phyloP scores from a whole-genome alignment of 1,140 invertebrate species.

The Nephila pilipes region DNA sequence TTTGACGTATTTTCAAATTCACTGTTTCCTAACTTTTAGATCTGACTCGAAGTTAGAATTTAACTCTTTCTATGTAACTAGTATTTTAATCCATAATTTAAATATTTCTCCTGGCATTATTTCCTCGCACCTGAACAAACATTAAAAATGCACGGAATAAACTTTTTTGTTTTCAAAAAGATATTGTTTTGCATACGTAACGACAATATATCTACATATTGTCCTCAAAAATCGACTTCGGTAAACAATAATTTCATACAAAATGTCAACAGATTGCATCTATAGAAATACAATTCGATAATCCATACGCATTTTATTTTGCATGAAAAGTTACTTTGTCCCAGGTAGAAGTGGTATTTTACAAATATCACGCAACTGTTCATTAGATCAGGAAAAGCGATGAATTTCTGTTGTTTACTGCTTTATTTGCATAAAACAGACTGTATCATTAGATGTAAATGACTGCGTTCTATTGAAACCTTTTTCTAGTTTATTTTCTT shows the following conservation, averaged over 20 bases:
- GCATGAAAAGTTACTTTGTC: background rate
- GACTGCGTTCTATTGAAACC: background rate
- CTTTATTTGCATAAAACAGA: background rate
- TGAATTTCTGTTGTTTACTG: background rate
- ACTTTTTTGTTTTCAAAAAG: conserved; percentile 2
- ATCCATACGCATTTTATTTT: background rate
- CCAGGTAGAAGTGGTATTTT: background rate
- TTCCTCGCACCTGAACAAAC: too few species aligned
- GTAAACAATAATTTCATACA: background rate
- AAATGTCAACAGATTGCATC: background rate
- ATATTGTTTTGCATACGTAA: background rate
- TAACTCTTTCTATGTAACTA: too few species aligned
- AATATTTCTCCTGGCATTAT: too few species aligned
- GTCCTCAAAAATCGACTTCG: background rate
- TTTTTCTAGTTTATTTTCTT: background rate
- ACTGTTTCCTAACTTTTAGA: too few species aligned
- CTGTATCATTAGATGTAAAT: background rate
- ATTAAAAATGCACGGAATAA: background rate
- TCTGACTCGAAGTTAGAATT: too few species aligned
- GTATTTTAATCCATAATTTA: too few species aligned
- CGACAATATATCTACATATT: background rate
- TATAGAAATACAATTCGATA: background rate
- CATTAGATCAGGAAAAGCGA: background rate
- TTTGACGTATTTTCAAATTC: too few species aligned
- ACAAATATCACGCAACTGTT: background rate